phyloP scores from a whole-genome alignment of 2,797 vertebrate genomes.

The Ciconia nigra region DNA sequence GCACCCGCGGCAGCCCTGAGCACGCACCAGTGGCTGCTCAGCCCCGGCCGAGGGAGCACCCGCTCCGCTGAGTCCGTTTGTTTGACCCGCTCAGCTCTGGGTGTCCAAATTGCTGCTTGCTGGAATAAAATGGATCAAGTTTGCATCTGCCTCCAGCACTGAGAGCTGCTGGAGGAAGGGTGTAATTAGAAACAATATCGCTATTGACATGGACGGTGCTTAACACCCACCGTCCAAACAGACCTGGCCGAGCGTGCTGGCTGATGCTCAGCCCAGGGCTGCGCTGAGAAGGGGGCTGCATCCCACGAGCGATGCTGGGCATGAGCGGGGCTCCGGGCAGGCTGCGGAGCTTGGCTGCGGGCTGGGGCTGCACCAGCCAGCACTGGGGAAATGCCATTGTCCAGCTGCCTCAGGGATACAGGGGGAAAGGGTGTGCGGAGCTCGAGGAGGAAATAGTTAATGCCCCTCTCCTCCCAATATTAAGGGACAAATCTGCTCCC shows the following conservation, averaged over 20 bases:
- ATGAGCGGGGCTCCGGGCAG: neutral
- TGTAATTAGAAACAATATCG: neutral
- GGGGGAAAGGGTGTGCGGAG: neutral
- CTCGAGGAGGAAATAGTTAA: neutral
- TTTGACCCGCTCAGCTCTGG: neutral
- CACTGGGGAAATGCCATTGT: neutral
- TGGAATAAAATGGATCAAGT: neutral
- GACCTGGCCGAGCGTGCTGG: neutral
- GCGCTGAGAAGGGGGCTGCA: neutral
- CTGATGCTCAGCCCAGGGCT: neutral
- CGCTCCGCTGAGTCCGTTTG: rapidly evolving
- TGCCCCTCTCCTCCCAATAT: neutral
- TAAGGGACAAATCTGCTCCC: neutral
- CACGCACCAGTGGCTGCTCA: neutral
- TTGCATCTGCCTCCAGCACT: neutral
- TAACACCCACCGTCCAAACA: rapidly evolving
- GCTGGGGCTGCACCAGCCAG: neutral
- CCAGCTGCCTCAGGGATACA: neutral
- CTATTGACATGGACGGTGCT: neutral
- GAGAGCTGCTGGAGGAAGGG: neutral
- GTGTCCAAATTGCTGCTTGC: neutral
- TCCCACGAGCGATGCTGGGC: rapidly evolving
- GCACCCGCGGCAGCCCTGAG: neutral
- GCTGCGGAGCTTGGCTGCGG: neutral
- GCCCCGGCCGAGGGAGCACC: neutral